Evolutionary conservation across 2,888 invertebrate genomes (phyloP).

Genomic region (Lamellibrachia columna): DNA sequence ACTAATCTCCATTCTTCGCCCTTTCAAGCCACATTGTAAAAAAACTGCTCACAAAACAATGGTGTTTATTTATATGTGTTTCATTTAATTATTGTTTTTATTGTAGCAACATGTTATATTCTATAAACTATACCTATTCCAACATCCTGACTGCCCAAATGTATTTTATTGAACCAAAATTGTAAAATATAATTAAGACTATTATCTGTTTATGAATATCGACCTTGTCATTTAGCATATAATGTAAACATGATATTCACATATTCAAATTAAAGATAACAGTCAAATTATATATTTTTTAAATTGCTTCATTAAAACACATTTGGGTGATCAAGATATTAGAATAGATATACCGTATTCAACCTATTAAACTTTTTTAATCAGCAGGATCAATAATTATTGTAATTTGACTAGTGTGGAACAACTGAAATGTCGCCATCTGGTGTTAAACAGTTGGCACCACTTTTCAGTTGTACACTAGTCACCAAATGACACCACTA

Average conservation of each 20-base stretch:
- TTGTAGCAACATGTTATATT: background rate
- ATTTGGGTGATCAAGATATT: background rate
- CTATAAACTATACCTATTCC: background rate
- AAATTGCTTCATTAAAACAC: background rate
- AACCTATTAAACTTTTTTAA: too few relatives aligned
- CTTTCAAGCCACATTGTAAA: background rate
- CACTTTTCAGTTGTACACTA: too few relatives aligned
- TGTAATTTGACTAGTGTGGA: too few relatives aligned
- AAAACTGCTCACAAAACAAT: background rate
- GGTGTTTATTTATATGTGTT: background rate
- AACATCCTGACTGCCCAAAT: background rate
- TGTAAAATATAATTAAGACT: background rate
- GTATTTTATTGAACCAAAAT: background rate
- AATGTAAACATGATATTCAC: background rate
- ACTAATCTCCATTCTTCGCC: background rate
- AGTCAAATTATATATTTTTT: too few relatives aligned
- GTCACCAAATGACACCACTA: too few relatives aligned
- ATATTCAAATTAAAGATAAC: background rate
- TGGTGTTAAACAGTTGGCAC: too few relatives aligned
- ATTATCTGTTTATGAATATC: background rate
- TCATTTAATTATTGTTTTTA: background rate
- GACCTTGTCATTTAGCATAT: background rate
- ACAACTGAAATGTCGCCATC: too few relatives aligned
- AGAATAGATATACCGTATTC: too few relatives aligned
- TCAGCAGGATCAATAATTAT: too few relatives aligned